Evolutionary conservation across 2,888 invertebrate genomes (phyloP).

Genomic region (Helleia helle): DNA sequence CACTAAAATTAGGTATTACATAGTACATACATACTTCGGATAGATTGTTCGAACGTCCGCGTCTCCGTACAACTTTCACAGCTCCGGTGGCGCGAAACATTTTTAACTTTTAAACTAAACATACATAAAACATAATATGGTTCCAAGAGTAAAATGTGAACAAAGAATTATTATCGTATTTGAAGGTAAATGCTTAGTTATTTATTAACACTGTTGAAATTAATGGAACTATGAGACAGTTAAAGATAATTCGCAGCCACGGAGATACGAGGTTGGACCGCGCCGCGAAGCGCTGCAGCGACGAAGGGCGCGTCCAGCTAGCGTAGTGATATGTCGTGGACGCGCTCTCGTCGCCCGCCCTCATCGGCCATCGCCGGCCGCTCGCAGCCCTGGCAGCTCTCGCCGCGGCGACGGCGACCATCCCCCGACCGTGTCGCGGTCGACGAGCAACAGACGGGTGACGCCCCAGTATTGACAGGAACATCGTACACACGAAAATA

Average conservation of each 20-base stretch:
- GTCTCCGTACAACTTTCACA: constrained; percentile 13
- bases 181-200: no score
- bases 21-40: constrained; percentile 45
- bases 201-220: no score
- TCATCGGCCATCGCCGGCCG: no score
- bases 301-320: not conserved
- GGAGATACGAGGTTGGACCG: not conserved
- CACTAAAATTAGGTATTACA: constrained; percentile 57
- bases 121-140: no score
- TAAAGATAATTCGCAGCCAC: no score
- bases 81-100: not conserved
- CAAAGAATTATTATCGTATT: no score
- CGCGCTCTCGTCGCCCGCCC: no score
- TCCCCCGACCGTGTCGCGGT: not conserved
- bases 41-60: constrained; percentile 33
- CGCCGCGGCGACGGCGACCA: no score
- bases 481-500: not conserved
- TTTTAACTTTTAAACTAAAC: no score
- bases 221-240: no score
- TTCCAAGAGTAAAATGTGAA: no score
- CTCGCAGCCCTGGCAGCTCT: no score
- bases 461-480: not conserved
- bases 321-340: not conserved
- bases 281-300: not conserved
- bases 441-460: not conserved